Percentiles rank a stretch among this genome's conserved stretches.
phyloP scores from a whole-genome alignment of 2,888 invertebrate species.

The Drosophila peninsularis region DNA sequence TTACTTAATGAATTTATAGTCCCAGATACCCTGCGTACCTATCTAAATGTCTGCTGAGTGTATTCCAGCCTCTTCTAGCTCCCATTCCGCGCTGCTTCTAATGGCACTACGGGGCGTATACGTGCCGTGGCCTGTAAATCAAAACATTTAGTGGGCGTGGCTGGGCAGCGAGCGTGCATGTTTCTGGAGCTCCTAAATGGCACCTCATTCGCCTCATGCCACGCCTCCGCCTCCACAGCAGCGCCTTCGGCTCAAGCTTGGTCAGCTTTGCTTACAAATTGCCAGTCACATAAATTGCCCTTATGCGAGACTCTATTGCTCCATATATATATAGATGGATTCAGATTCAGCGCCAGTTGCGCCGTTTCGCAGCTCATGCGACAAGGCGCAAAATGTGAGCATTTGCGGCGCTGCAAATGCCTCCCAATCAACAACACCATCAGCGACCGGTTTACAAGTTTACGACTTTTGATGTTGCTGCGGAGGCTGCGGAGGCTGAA shows the following conservation, averaged over 20 bases:
- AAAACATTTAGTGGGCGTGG: slow-evolving; percentile 77
- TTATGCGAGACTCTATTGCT: not conserved
- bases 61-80: not conserved
- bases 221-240: not conserved
- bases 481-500: not conserved
- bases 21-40: not conserved
- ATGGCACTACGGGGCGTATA: slow-evolving; percentile 44
- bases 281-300: slow-evolving; percentile 65
- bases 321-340: not conserved
- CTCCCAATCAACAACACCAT: slow-evolving; percentile 77
- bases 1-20: not conserved
- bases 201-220: not conserved
- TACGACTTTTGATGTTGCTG: slow-evolving; percentile 74
- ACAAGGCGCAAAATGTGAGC: slow-evolving; percentile 63
- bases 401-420: slow-evolving; percentile 71
- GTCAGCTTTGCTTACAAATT: slow-evolving; percentile 61
- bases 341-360: slow-evolving; percentile 46
- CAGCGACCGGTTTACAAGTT: slow-evolving; percentile 70
- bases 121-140: slow-evolving; percentile 58
- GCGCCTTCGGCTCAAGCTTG: not conserved
- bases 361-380: slow-evolving; percentile 11
- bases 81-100: not conserved
- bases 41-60: not conserved
- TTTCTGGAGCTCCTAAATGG: slow-evolving; percentile 24
- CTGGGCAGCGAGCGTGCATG: slow-evolving; percentile 14